These are phyloP conservation scores for Pogona vitticeps DNA, from an alignment of 2,113 vertebrate genomes.

Conservation along the genomic window DNA sequence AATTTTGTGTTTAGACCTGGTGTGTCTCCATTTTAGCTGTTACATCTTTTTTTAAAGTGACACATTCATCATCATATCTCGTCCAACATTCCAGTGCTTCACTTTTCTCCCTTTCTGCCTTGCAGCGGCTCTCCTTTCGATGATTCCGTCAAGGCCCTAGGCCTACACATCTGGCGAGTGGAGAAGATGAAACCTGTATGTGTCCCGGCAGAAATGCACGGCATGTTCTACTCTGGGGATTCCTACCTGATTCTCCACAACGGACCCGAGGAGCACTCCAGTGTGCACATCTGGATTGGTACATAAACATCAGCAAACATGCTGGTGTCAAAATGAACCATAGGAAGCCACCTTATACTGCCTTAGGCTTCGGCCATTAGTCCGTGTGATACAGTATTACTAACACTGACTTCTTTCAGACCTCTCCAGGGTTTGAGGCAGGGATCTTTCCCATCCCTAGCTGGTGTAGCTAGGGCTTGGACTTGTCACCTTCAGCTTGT, in stretches of 20 bases:
- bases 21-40: no score
- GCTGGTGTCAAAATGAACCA: background rate
- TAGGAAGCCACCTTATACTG: background rate
- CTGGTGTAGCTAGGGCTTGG: no score
- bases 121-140: constrained; percentile 53
- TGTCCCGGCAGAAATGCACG: constrained; percentile 70
- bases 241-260: constrained; percentile 88
- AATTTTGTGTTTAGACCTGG: no score
- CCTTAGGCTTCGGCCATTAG: background rate
- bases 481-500: no score
- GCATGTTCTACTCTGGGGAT: constrained; percentile 87
- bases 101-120: accelerated
- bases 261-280: constrained; percentile 72
- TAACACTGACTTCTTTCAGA: background rate
- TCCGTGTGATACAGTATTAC: background rate
- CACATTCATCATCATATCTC: background rate
- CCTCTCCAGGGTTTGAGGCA: background rate
- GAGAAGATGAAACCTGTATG: constrained; percentile 87
- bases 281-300: constrained; percentile 93
- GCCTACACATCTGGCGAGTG: constrained; percentile 84
- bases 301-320: constrained; percentile 67
- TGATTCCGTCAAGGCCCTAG: constrained; percentile 32
- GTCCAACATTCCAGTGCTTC: background rate
- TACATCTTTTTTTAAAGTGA: no score
- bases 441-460: background rate